Evolutionary conservation across 1,140 invertebrate species (phyloP), one percentile per base, ranked within the genome.

Genomic region (Pogonognathellus flavescens): DNA sequence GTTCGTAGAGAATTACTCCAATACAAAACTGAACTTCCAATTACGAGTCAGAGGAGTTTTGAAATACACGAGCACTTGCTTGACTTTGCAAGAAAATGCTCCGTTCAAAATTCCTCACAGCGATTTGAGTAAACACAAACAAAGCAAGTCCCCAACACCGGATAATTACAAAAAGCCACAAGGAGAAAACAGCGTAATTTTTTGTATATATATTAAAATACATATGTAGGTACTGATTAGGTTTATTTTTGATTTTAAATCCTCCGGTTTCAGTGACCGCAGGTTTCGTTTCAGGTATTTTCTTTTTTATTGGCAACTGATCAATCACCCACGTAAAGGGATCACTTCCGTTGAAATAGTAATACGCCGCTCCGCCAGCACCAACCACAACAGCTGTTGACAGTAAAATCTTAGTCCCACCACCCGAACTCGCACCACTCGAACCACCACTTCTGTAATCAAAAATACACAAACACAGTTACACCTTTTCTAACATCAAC

Each of bases 231-330:
- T 76, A 76, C 70, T 76, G 70, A 76, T 49, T 76, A n/a, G 70
- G n/a, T 25, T 76, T 76, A 76, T 76, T 76, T 76, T 76, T 76
- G 70, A 76, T 50, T 76, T 76, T 76, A 41, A 76, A 76, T 76
- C 70, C 70, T 76, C 70, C 70, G 70, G 70, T 76, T 76, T 76
- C 70, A 49, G 41, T 49, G 70, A 76, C 70, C 49, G 31, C 41
- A 76, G 70, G 25, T 76, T 76, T 76, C 14, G 70, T 41, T 76
- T 76, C 70, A 76, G 70, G 14, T 76, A 49, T 76, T 76, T 76
- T 76, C 70, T 76, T 76, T 76, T 25, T 50, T 49, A 76, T 49
- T 76, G 70, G 70, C 70, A 76, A 76, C 70, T 76, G 70, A 49
- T 76, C 70, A 49, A 49, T 76, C 70, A 76, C 70, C 70, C 70